Percentiles rank a stretch among this genome's conserved stretches.
Evolutionary conservation across 2,888 invertebrate genomes (phyloP).

Genomic region (Drosophila peninsularis): DNA sequence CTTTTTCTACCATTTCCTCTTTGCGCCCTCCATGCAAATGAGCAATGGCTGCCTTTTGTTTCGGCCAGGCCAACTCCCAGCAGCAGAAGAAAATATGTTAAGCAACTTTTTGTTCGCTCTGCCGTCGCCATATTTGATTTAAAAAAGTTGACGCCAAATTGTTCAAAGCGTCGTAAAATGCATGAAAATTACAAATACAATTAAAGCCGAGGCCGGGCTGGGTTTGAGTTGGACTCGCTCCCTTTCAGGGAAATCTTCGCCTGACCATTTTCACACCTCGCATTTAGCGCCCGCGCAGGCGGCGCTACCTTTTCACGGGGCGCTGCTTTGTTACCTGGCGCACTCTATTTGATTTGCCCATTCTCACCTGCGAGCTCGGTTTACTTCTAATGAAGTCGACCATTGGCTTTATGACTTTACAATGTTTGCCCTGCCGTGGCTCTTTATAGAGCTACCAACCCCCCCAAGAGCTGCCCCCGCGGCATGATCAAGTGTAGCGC

Average conservation of each 20-base stretch:
- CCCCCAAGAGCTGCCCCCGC: background rate
- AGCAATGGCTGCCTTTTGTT: conserved; percentile 76
- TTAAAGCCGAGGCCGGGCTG: conserved; percentile 45
- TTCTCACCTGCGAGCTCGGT: conserved; percentile 70
- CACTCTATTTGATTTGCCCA: conserved; percentile 57
- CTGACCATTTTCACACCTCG: conserved; percentile 65
- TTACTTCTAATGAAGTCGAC: conserved; percentile 74
- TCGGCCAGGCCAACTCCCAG: conserved; percentile 32
- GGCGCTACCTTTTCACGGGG: conserved; percentile 68
- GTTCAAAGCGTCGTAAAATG: conserved; percentile 64
- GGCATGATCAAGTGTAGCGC: conserved; percentile 40
- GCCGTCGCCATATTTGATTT: conserved; percentile 75
- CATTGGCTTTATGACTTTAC: conserved; percentile 55
- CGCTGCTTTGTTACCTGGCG: conserved; percentile 65
- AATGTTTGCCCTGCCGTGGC: conserved; percentile 18
- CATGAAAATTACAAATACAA: conserved; percentile 73
- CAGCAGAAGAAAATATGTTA: conserved; percentile 58
- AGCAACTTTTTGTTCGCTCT: conserved; percentile 19
- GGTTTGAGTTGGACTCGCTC: background rate
- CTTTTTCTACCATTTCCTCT: background rate
- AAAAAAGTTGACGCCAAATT: conserved; percentile 74
- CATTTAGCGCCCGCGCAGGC: conserved; percentile 65
- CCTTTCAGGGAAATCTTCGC: conserved; percentile 47
- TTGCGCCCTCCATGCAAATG: conserved; percentile 64
- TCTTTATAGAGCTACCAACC: conserved; percentile 26